Base-by-base conservation (phyloP, 2,888 invertebrate species). In the Eilema caniola region DNA sequence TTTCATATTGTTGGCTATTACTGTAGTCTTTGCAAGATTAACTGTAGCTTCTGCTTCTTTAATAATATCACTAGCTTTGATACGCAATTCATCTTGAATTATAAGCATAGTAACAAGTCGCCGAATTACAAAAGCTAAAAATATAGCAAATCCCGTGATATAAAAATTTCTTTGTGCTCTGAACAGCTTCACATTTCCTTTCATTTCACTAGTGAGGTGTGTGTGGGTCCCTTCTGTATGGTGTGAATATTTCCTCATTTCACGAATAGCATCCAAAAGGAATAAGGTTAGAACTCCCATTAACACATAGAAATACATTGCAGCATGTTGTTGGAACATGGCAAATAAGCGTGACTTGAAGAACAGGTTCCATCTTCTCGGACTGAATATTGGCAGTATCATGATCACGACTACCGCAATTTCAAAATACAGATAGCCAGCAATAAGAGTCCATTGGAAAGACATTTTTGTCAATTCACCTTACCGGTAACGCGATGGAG, bases 111-210 rank as follows among this genome's bases (percentile, higher is more conserved):
- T 94, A 23, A 97, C 95, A 62, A 98, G 92, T 66, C 97, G 95
- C 33, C 96, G 95, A 70, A 97, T 96, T 0, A 97, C 96, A 82
- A 97, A 96, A 82, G 96, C 96, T 56, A 98, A 91, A 83, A 97
- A 97, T 75, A 98, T 96, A 14, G 97, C 96, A 90, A 98, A 97
- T 23, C 97, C 97, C 77, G 97, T 97, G 71, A 98, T 97, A 90
- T 98, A 98, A 85, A 97, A 97, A 90, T 98, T 98, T 80, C 98
- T 95, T 87, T 98, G 98, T 2, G 98, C 97, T 78, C 98, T 91
- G 88, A 98, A 98, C 67, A 98, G 91, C 81, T 97, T 97, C 90
- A 98, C 96, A 86, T 96, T 96, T 0, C 95, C 94, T 85, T 97
- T 96, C 93, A 97, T 95, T 88, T 97, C 97, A 65, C 95, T 95